Conservation (phyloP, 2,888 invertebrate genomes). For the Orthosia gracilis region DNA sequence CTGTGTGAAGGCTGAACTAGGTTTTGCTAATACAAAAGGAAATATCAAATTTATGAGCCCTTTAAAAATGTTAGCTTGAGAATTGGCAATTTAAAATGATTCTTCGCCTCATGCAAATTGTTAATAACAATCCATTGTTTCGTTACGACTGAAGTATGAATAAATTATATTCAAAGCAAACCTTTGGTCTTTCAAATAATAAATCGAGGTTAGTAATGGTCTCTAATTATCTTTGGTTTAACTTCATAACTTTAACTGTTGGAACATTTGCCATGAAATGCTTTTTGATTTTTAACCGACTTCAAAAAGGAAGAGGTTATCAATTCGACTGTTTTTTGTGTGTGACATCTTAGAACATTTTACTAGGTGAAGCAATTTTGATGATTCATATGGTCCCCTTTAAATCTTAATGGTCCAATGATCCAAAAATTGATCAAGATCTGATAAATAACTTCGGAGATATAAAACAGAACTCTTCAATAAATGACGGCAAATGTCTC, state of each 20-base stretch:
- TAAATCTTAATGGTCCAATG: too few species aligned
- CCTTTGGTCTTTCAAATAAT: slow-evolving; percentile 11
- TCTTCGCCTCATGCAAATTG: slow-evolving; percentile 29
- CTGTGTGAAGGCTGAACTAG: not conserved
- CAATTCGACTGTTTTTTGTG: too few species aligned
- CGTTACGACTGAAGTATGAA: slow-evolving; percentile 16
- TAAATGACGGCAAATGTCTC: too few species aligned
- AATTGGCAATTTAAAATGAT: slow-evolving; percentile 27
- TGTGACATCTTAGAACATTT: too few species aligned
- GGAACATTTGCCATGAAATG: not conserved
- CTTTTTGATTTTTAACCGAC: not conserved
- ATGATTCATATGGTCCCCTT: too few species aligned
- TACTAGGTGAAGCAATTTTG: too few species aligned
- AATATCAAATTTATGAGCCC: not conserved
- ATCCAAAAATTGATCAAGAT: too few species aligned
- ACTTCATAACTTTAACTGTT: not conserved
- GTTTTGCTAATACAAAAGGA: slow-evolving; percentile 18
- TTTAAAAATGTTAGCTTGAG: slow-evolving; percentile 15
- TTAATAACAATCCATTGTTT: slow-evolving; percentile 34
- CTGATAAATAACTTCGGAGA: too few species aligned
- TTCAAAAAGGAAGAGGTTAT: too few species aligned
- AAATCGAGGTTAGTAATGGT: not conserved
- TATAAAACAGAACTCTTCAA: too few species aligned
- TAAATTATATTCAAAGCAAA: slow-evolving; percentile 27
- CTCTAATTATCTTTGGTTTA: not conserved